A percentile compares a stretch with the other conserved stretches of the same genome.
Conservation (phyloP, 2,888 invertebrate species). For the Prosapia bicincta region DNA sequence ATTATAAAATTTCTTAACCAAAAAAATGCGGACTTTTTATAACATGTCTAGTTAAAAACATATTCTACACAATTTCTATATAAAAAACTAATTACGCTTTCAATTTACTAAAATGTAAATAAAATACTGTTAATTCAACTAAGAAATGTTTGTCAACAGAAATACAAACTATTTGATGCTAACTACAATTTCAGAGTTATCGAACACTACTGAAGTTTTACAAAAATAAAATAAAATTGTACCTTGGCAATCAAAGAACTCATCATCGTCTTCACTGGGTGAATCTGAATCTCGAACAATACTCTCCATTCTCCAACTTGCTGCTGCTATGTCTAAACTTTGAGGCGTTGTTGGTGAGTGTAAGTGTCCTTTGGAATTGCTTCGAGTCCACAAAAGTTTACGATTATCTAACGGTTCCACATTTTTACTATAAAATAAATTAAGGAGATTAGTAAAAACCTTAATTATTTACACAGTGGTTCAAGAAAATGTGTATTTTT, state of each 20-base stretch:
- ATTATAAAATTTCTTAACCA: no score
- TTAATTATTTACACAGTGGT: no score
- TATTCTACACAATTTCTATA: no score
- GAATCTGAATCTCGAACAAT: constrained; percentile 81
- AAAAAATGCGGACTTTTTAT: no score
- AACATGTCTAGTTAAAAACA: no score
- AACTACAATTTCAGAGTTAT: background rate
- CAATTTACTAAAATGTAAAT: no score
- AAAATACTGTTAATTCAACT: no score
- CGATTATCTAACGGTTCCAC: constrained; percentile 13
- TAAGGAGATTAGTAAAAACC: no score
- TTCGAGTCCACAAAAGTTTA: constrained; percentile 33
- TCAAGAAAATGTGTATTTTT: no score
- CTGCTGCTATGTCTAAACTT: constrained; percentile 44
- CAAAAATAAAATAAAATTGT: no score
- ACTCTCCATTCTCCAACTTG: constrained; percentile 92
- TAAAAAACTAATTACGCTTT: no score
- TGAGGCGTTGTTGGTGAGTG: constrained; percentile 81
- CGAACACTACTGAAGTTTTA: no score
- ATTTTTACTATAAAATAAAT: constrained; percentile 9
- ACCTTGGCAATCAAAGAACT: constrained; percentile 95
- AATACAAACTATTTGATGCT: background rate
- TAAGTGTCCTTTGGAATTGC: constrained; percentile 53
- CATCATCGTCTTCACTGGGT: constrained; percentile 78
- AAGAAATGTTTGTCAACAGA: background rate